phyloP scores from a whole-genome alignment of 2,797 vertebrate genomes.

The Acrocephalus scirpaceus region DNA sequence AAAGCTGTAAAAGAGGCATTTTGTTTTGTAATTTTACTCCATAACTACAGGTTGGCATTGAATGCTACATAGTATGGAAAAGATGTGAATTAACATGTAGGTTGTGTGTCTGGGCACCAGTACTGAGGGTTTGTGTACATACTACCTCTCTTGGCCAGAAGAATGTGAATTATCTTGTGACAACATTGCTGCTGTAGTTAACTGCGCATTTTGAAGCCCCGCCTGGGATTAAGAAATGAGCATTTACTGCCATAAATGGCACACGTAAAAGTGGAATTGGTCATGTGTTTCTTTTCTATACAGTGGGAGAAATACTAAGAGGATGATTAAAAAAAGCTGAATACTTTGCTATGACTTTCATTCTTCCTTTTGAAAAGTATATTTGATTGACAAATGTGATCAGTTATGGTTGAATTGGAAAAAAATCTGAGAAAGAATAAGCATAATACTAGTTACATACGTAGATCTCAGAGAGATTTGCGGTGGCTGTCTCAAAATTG shows the following conservation, averaged over 20 bases:
- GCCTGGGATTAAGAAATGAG: not conserved
- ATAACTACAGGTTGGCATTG: not conserved
- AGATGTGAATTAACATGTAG: not conserved
- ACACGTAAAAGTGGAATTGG: not conserved
- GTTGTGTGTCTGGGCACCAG: not conserved
- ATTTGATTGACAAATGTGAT: conserved; percentile 59
- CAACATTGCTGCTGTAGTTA: not conserved
- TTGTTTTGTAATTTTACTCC: not conserved
- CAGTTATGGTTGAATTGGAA: conserved; percentile 20
- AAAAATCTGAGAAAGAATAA: conserved; percentile 32
- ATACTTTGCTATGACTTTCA: conserved; percentile 52
- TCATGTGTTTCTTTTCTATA: not conserved
- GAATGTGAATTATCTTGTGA: not conserved
- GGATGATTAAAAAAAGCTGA: not conserved
- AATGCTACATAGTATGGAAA: rapidly evolving
- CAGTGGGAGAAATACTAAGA: not conserved
- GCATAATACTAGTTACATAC: conserved; percentile 32
- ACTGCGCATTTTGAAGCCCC: not conserved
- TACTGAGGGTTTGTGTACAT: not conserved
- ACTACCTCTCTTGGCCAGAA: not conserved
- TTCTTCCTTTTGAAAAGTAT: conserved; percentile 45
- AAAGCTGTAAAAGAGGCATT: not conserved
- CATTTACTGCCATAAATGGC: not conserved
- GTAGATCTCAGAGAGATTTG: conserved; percentile 58
- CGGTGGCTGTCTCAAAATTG: conserved; percentile 50